Evolutionary conservation across 2,113 vertebrate species (phyloP).

Genomic region (Cepphus grylle): DNA sequence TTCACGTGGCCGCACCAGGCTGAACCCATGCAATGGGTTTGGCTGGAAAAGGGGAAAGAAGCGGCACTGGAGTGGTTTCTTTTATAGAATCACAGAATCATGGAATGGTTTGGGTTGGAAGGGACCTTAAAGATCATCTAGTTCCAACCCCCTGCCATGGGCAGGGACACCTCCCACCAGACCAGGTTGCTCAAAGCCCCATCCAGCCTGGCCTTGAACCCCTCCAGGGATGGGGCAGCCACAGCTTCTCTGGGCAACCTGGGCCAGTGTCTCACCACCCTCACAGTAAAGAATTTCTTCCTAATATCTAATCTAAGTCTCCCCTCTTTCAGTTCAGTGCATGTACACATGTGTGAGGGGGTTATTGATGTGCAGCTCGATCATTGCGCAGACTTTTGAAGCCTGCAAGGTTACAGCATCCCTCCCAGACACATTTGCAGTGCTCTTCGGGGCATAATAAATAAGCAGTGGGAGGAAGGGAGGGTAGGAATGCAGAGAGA

Average conservation of each 20-base stretch:
- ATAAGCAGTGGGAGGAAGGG: neutral
- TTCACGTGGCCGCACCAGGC: accelerated
- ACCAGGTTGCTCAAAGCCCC: neutral
- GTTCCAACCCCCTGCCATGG: neutral
- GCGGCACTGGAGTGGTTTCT: neutral
- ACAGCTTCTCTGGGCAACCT: neutral
- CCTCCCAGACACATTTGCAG: neutral
- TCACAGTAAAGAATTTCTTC: neutral
- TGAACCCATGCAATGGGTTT: neutral
- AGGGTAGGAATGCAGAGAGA: neutral
- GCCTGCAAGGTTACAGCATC: neutral
- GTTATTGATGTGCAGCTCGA: neutral
- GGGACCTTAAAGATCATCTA: neutral
- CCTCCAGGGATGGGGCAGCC: neutral
- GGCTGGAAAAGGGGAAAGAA: neutral
- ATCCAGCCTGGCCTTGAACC: neutral
- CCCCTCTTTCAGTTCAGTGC: neutral
- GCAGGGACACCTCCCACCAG: neutral
- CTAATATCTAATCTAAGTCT: neutral
- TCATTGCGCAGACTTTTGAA: neutral
- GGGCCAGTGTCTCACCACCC: neutral
- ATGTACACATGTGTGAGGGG: accelerated
- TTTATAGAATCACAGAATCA: neutral
- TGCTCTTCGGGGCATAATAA: neutral
- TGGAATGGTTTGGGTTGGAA: neutral